Conservation (phyloP, 2,113 vertebrate species). For the Pedionomus torquatus region DNA sequence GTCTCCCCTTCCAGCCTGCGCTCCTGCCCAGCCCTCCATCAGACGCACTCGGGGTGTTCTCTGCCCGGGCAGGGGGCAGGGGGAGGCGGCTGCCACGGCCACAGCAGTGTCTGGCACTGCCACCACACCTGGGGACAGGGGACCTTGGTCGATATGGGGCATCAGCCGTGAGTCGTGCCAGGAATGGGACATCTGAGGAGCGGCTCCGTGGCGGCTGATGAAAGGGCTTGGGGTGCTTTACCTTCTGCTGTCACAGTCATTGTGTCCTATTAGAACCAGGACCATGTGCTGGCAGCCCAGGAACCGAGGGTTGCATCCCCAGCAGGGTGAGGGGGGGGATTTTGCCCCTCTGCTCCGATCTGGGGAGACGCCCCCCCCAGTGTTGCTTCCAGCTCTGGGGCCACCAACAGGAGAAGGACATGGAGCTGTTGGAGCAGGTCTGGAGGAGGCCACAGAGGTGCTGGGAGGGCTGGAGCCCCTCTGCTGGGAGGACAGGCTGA, state of each 20-base stretch:
- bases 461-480: too few species aligned
- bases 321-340: too few species aligned
- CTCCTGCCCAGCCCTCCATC: rapidly evolving
- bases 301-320: too few species aligned
- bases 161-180: not conserved
- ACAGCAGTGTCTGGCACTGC: not conserved
- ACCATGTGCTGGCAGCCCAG: too few species aligned
- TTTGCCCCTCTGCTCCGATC: too few species aligned
- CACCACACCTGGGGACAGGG: not conserved
- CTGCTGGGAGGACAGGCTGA: too few species aligned
- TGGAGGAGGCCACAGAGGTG: too few species aligned
- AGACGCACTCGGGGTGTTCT: not conserved
- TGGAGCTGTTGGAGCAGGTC: too few species aligned
- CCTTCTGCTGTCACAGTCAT: not conserved
- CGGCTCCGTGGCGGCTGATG: not conserved
- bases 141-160: rapidly evolving
- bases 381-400: too few species aligned
- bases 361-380: too few species aligned
- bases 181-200: not conserved
- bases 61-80: not conserved
- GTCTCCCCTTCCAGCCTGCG: not conserved
- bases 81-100: too few species aligned
- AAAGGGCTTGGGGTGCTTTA: rapidly evolving
- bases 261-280: not conserved
- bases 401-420: too few species aligned